Evolutionary conservation across 2,888 invertebrate species (phyloP), one percentile per base, ranked within the genome.

Genomic region (Tipula unca): DNA sequence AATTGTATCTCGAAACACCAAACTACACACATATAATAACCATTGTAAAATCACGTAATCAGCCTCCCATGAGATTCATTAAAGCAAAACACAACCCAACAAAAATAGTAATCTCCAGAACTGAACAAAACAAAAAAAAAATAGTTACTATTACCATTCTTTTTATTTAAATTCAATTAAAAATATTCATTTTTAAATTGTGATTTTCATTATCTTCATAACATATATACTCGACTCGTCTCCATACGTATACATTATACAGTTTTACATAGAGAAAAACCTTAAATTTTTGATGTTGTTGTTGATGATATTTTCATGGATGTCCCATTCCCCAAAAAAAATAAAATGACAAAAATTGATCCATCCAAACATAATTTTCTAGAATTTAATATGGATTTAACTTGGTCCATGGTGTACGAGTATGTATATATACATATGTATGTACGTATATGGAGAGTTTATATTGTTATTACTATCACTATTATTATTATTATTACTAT

Each of bases 161-260:
- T 69, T 69, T 69, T 69, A 69, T 69, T 69, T 69, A 25, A 69
- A 25, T 69, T 69, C 69, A 69, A 69, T 69, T 69, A 69, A 69
- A 69, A 69, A 69, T 69, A 69, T 69, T 69, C 69, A 69, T 69
- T 69, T 69, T 69, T 69, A 69, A 69, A 69, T 69, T 69, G 69
- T 69, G 25, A 69, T 69, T 69, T 69, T 69, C 25, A 69, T 69
- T 69, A 69, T 69, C 69, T 25, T n/a, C 69, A 69, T 69, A 69
- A 25, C 69, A 69, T 69, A n/a, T n/a, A 48, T 3, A 48, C 48
- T 48, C 69, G 25, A 25, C 69, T 20, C 20, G 17, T 54, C 48
- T 17, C 4, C 39, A 10, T 42, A 42, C 13, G 42, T 42, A 17
- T 17, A 54, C 17, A 5, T 17, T 32, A 32, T 32, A 32, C 6